These are phyloP conservation scores for Drosophila nigrodunni DNA, from an alignment of 1,140 invertebrate species.

Conservation along the genomic window DNA sequence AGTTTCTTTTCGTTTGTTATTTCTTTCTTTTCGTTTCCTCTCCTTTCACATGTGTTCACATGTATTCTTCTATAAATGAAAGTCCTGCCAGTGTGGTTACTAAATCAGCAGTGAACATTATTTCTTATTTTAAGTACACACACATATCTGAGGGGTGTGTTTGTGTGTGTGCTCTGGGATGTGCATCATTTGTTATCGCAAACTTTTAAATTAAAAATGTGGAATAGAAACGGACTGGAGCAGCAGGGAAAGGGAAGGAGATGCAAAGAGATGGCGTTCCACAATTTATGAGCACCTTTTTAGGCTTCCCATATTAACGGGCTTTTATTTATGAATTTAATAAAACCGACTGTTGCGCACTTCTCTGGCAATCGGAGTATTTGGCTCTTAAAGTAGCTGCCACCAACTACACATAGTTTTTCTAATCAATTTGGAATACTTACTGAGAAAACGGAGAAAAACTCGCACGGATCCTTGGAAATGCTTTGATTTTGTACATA, in stretches of 20 bases:
- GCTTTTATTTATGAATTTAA: conserved; percentile 71
- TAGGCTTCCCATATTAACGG: conserved; percentile 65
- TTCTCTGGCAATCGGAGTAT: conserved; percentile 2
- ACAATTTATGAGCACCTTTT: conserved; percentile 71
- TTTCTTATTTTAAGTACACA: conserved; percentile 74
- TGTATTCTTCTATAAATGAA: conserved; percentile 37
- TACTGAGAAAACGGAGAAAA: neutral
- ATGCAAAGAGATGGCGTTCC: conserved; percentile 22
- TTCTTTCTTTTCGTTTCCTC: conserved; percentile 21
- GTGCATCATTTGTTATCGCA: conserved; percentile 82
- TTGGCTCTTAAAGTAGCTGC: too few relatives aligned
- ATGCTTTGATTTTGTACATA: conserved; percentile 44
- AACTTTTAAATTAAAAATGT: conserved; percentile 81
- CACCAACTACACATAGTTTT: too few relatives aligned
- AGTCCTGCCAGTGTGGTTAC: conserved; percentile 48
- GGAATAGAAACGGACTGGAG: conserved; percentile 8
- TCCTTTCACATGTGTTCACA: conserved; percentile 44
- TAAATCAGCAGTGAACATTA: conserved; percentile 78
- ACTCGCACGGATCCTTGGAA: conserved; percentile 4
- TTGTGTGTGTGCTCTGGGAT: conserved; percentile 39
- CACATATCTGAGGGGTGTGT: conserved; percentile 33
- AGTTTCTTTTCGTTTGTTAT: conserved; percentile 67
- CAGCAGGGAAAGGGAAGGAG: neutral
- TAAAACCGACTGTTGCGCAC: conserved; percentile 56
- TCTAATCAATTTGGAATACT: neutral